Evolutionary conservation across 2,113 vertebrate species (phyloP).

Genomic region (Cyrtonyx montezumae): DNA sequence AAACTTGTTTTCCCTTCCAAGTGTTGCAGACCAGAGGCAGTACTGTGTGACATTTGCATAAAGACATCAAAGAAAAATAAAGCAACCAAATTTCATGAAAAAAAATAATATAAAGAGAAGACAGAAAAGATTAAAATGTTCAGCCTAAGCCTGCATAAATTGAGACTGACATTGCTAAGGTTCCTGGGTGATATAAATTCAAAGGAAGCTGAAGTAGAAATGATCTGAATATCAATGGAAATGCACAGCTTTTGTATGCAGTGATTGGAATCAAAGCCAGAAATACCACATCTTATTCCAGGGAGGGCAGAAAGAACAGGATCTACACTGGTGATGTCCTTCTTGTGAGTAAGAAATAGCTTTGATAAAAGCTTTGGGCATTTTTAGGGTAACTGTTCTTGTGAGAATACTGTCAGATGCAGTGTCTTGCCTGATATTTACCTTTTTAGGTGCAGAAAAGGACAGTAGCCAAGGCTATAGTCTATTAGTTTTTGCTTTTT

Average conservation of each 20-base stretch:
- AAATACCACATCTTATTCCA: background rate
- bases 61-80: background rate
- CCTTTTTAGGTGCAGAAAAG: background rate
- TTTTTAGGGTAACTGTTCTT: background rate
- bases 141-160: background rate
- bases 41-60: background rate
- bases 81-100: background rate
- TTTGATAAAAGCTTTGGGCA: background rate
- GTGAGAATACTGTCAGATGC: background rate
- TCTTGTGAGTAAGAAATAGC: background rate
- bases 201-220: background rate
- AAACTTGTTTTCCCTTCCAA: background rate
- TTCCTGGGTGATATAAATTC: constrained; percentile 3
- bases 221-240: background rate
- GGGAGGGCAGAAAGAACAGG: background rate
- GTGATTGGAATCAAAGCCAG: background rate
- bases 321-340: background rate
- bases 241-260: background rate
- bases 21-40: background rate
- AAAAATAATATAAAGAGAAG: background rate
- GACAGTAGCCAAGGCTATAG: background rate
- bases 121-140: background rate
- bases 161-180: background rate
- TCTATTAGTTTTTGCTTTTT: background rate
- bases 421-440: background rate